Evolutionary conservation across 2,888 invertebrate species (phyloP).

Genomic region (Drosophila robusta): DNA sequence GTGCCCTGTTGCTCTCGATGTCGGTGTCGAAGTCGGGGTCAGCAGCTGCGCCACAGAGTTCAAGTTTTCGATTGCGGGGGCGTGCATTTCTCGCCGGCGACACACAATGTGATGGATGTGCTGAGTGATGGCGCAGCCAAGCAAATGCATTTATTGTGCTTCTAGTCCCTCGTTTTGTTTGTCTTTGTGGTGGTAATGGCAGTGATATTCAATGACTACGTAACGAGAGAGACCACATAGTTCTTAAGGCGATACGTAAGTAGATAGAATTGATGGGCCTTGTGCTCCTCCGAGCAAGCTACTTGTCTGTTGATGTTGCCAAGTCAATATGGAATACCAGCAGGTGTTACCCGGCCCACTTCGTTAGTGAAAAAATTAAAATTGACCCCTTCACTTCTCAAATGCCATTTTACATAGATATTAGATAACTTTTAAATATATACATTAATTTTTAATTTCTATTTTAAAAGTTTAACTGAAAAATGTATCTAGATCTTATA

Average conservation of each 20-base stretch:
- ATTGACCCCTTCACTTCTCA: too few species aligned
- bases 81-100: slow-evolving; percentile 41
- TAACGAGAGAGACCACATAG: not conserved
- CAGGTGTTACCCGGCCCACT: too few species aligned
- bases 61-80: slow-evolving; percentile 66
- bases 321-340: not conserved
- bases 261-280: not conserved
- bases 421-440: too few species aligned
- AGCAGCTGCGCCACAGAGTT: slow-evolving; percentile 50
- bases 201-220: not conserved
- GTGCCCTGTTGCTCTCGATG: not conserved
- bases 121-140: slow-evolving; percentile 21
- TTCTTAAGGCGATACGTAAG: not conserved
- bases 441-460: too few species aligned
- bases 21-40: slow-evolving; percentile 50
- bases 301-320: not conserved
- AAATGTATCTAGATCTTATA: too few species aligned
- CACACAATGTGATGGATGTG: slow-evolving; percentile 39
- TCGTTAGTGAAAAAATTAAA: too few species aligned
- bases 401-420: too few species aligned
- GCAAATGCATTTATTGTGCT: slow-evolving; percentile 21
- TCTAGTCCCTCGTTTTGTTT: not conserved
- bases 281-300: too few species aligned
- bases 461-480: too few species aligned
- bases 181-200: not conserved